Percentiles rank a stretch among this genome's conserved stretches.
phyloP scores from a whole-genome alignment of 2,888 invertebrate species.

The Protophormia terraenovae region DNA sequence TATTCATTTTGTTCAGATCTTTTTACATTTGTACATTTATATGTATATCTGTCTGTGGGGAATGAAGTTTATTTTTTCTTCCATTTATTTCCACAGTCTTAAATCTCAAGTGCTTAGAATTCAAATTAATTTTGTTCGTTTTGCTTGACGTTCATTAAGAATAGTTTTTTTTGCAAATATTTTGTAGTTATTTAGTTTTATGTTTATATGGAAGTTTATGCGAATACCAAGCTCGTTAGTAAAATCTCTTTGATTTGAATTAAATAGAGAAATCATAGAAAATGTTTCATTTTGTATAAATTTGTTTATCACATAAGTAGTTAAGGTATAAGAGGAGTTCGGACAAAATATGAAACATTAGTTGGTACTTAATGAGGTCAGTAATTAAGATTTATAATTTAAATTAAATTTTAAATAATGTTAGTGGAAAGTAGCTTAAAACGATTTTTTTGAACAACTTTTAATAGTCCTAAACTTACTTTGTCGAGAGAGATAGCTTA shows the following conservation, averaged over 20 bases:
- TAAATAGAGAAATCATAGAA: conserved; percentile 7
- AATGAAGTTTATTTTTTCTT: background rate
- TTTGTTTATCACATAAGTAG: background rate
- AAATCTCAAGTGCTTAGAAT: conserved; percentile 58
- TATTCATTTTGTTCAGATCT: background rate
- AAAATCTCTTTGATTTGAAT: conserved; percentile 25
- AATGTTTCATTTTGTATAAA: background rate
- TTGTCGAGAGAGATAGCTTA: no score
- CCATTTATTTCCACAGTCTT: conserved; percentile 47
- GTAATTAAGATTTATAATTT: no score
- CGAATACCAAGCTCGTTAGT: conserved; percentile 39
- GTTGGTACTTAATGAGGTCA: no score
- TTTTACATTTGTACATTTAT: background rate
- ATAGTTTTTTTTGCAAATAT: background rate
- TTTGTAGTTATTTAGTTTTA: background rate
- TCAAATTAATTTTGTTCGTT: conserved; percentile 52
- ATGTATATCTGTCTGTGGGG: background rate
- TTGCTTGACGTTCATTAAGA: conserved; percentile 53
- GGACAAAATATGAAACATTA: no score
- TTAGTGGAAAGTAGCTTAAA: no score
- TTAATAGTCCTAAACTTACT: no score
- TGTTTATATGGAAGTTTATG: background rate
- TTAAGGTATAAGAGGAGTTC: no score
- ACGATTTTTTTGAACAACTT: no score
- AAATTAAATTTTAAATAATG: no score